Conservation (phyloP, 2,888 invertebrate genomes). For the Cecidostiba fungosa region DNA sequence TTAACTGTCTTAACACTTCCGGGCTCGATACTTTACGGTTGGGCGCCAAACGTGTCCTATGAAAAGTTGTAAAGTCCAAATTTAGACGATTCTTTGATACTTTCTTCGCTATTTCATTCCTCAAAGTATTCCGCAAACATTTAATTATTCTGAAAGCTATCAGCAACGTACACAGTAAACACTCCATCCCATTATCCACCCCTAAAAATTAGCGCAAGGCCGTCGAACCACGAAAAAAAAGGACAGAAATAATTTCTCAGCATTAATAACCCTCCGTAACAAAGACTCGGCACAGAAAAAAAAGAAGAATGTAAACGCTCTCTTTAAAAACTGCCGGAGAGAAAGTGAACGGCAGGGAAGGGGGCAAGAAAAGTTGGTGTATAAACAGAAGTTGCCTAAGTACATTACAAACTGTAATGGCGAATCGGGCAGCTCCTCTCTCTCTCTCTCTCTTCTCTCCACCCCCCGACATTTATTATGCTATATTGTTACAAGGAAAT, state of each 20-base stretch:
- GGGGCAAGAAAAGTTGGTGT: slow-evolving; percentile 77
- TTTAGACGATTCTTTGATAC: not conserved
- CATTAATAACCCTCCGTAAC: slow-evolving; percentile 79
- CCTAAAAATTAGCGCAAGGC: slow-evolving; percentile 14
- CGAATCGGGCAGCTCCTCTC: slow-evolving; percentile 70
- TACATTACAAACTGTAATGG: slow-evolving; percentile 80
- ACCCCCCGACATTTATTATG: slow-evolving; percentile 76
- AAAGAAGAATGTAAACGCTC: slow-evolving; percentile 26
- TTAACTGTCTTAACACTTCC: slow-evolving; percentile 55
- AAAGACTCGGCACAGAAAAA: slow-evolving; percentile 62
- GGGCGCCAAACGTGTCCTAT: not conserved
- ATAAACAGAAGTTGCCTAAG: slow-evolving; percentile 80
- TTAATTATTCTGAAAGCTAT: not conserved
- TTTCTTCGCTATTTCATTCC: not conserved
- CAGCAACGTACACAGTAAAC: not conserved
- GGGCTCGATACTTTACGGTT: slow-evolving; percentile 39
- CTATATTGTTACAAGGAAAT: slow-evolving; percentile 79
- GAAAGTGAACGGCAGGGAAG: slow-evolving; percentile 58
- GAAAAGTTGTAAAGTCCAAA: not conserved
- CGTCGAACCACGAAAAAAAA: not conserved
- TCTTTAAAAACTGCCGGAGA: slow-evolving; percentile 71
- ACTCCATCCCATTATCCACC: not conserved
- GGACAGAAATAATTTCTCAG: slow-evolving; percentile 76
- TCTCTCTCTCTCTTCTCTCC: slow-evolving; percentile 39
- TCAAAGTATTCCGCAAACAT: not conserved